Conservation (phyloP, 2,113 vertebrate genomes). For the Mastomys coucha region DNA sequence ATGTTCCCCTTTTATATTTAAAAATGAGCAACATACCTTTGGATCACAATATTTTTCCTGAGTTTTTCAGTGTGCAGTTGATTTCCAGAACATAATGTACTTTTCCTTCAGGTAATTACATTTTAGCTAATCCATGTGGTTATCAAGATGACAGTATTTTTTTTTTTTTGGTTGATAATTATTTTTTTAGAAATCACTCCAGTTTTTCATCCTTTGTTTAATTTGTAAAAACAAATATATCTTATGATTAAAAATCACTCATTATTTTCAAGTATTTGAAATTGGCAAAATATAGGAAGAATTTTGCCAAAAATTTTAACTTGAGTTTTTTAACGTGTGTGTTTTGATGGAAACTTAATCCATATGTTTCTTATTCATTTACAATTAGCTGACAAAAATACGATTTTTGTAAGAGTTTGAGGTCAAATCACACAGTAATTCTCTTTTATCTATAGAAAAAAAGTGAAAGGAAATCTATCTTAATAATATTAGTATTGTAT, state of each 20-base stretch:
- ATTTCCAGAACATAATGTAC: constrained; percentile 48
- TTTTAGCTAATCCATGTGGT: constrained; percentile 11
- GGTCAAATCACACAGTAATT: constrained; percentile 27
- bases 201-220: background rate
- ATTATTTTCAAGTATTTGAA: constrained; percentile 71
- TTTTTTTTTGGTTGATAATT: constrained; percentile 39
- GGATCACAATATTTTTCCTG: constrained; percentile 42
- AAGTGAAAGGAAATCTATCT: background rate
- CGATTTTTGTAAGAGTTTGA: constrained; percentile 63
- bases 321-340: constrained; percentile 55
- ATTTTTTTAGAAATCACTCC: constrained; percentile 53
- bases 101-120: constrained; percentile 58
- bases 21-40: background rate
- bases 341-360: constrained; percentile 68
- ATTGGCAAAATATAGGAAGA: constrained; percentile 66
- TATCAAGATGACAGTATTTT: constrained; percentile 20
- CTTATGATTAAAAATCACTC: constrained; percentile 67
- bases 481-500: background rate
- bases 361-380: constrained; percentile 71
- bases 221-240: constrained; percentile 41
- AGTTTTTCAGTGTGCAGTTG: background rate
- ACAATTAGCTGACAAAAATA: constrained; percentile 63
- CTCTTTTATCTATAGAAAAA: constrained; percentile 21
- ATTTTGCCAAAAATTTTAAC: constrained; percentile 56
- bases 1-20: background rate